These are phyloP conservation scores for Andrena chrysosceles DNA, from an alignment of 2,888 invertebrate genomes.

Conservation along the genomic window DNA sequence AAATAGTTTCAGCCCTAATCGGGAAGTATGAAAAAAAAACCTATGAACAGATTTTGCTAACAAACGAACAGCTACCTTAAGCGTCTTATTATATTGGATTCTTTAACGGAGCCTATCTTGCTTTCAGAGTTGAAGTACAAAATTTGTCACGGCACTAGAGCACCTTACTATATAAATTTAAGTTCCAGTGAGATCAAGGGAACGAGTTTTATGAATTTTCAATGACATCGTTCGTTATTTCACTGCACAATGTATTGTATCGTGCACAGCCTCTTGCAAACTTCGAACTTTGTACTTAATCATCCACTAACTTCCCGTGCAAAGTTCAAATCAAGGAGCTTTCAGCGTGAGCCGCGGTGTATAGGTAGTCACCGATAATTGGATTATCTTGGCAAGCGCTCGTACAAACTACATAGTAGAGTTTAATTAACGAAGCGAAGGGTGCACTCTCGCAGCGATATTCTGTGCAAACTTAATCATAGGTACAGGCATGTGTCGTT, in stretches of 20 bases:
- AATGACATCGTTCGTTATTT: not conserved
- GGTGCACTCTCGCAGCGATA: not conserved
- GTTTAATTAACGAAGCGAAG: slow-evolving; percentile 16
- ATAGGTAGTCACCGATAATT: slow-evolving; percentile 14
- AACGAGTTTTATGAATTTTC: not conserved
- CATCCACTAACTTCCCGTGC: not conserved
- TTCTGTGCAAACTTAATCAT: not conserved
- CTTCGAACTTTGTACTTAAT: not conserved
- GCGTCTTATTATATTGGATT: no score
- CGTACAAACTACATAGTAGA: slow-evolving; percentile 5
- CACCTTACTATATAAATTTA: no score
- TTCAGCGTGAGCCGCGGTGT: not conserved
- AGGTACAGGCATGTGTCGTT: no score
- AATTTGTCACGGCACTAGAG: no score
- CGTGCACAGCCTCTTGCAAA: not conserved
- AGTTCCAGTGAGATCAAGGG: not conserved
- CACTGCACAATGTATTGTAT: not conserved
- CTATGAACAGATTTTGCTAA: no score
- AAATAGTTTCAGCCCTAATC: no score
- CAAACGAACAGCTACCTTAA: no score
- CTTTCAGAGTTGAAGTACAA: no score
- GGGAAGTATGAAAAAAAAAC: no score
- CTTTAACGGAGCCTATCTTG: no score
- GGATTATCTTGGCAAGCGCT: slow-evolving; percentile 20
- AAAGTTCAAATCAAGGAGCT: not conserved